Percentiles rank a stretch among this genome's conserved stretches.
Evolutionary conservation across 2,797 vertebrate genomes (phyloP).

Genomic region (Melanotaenia pygmaea): DNA sequence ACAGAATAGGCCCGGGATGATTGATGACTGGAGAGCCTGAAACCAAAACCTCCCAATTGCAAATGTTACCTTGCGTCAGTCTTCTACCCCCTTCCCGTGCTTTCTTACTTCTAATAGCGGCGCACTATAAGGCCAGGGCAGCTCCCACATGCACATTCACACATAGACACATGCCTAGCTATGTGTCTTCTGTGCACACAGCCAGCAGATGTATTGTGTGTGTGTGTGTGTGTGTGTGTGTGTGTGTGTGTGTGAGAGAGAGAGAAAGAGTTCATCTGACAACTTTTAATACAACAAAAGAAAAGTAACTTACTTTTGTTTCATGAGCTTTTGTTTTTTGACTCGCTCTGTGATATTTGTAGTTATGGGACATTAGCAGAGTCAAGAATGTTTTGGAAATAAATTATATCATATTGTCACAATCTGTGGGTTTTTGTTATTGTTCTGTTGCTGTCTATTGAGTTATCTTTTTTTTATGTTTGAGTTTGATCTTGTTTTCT

Average conservation of each 20-base stretch:
- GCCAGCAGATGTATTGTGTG: slow-evolving; percentile 70
- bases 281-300: slow-evolving; percentile 81
- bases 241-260: too few relatives aligned
- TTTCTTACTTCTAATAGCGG: slow-evolving; percentile 79
- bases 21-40: slow-evolving; percentile 99
- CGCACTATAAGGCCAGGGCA: slow-evolving; percentile 90
- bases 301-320: slow-evolving; percentile 70
- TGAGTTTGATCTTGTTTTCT: too few relatives aligned
- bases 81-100: slow-evolving; percentile 74
- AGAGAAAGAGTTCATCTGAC: slow-evolving; percentile 69
- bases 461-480: too few relatives aligned
- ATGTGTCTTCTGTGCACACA: slow-evolving; percentile 82
- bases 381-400: slow-evolving; percentile 41
- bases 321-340: slow-evolving; percentile 72
- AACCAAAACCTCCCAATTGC: slow-evolving; percentile 97
- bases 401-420: slow-evolving; percentile 72
- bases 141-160: slow-evolving; percentile 70
- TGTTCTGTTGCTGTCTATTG: too few relatives aligned
- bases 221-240: slow-evolving; percentile 56
- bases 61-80: slow-evolving; percentile 97
- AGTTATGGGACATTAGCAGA: slow-evolving; percentile 30
- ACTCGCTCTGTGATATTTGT: slow-evolving; percentile 37
- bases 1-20: slow-evolving; percentile 98
- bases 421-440: too few relatives aligned
- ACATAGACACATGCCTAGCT: slow-evolving; percentile 62